Evolutionary conservation across 2,113 vertebrate species (phyloP).

Genomic region (Odocoileus hemionus): DNA sequence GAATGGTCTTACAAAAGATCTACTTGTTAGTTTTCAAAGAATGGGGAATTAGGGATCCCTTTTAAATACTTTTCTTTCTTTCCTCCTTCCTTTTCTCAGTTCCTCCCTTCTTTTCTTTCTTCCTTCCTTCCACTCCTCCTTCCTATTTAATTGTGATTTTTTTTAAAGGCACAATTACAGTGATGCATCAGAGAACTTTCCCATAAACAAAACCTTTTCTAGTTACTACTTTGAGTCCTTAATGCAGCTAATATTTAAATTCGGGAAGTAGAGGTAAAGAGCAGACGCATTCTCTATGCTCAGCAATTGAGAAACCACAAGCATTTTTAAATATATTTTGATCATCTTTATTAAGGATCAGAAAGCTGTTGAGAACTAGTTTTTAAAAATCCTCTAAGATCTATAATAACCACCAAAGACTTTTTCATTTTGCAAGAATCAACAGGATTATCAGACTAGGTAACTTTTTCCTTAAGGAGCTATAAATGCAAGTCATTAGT

Average conservation of each 20-base stretch:
- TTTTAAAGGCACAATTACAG: not conserved
- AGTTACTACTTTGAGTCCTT: not conserved
- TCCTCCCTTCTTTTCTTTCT: too few species aligned
- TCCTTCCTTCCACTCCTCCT: not conserved
- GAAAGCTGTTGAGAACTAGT: constrained; percentile 50
- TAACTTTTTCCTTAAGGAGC: constrained; percentile 64
- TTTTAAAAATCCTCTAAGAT: constrained; percentile 53
- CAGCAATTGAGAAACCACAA: not conserved
- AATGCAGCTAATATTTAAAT: constrained; percentile 29
- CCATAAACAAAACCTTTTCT: not conserved
- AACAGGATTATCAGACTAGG: constrained; percentile 66
- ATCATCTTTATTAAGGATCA: constrained; percentile 64
- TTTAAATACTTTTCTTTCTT: not conserved
- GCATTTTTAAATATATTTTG: constrained; percentile 58
- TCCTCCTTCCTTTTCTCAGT: not conserved
- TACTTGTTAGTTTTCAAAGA: not conserved
- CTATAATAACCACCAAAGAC: constrained; percentile 41
- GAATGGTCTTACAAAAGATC: not conserved
- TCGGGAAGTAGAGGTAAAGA: not conserved
- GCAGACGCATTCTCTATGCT: not conserved
- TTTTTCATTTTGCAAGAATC: constrained; percentile 64
- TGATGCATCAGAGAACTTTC: constrained; percentile 26
- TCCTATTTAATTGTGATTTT: not conserved
- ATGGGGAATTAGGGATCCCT: not conserved
- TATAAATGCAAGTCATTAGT: constrained; percentile 43